phyloP scores from a whole-genome alignment of 2,113 vertebrate genomes.

The Penelope pileata region DNA sequence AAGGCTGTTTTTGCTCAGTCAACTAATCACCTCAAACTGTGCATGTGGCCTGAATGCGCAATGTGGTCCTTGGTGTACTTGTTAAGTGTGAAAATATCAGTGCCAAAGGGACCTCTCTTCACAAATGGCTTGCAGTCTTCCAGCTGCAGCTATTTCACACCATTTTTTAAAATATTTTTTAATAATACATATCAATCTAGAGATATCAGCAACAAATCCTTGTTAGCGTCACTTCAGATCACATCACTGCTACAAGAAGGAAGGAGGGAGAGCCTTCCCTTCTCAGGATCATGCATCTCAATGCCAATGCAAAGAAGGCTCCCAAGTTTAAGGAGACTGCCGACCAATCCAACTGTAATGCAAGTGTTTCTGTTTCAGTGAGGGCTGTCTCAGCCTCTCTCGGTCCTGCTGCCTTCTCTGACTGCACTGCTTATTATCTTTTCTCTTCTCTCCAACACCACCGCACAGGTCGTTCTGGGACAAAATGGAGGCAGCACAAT shows the following conservation, averaged over 20 bases:
- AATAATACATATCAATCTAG: neutral
- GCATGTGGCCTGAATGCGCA: rapidly evolving
- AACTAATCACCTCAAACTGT: neutral
- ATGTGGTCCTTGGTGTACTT: neutral
- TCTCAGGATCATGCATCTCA: neutral
- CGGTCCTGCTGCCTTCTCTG: neutral
- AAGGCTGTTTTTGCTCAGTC: neutral
- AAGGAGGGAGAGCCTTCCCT: neutral
- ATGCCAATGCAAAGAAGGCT: neutral
- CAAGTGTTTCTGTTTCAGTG: rapidly evolving
- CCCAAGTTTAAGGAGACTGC: neutral
- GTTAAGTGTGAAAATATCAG: neutral
- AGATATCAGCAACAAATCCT: neutral
- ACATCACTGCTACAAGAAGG: neutral
- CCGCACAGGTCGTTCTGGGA: rapidly evolving
- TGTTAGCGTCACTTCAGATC: neutral
- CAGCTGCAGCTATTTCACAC: neutral
- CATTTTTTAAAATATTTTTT: neutral
- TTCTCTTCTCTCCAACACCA: neutral
- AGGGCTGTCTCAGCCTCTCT: neutral
- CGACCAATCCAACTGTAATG: neutral
- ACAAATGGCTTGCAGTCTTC: neutral
- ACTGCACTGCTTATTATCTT: neutral
- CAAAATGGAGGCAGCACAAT: neutral
- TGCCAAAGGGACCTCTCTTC: neutral